A percentile compares a stretch with the other conserved stretches of the same genome.
Evolutionary conservation across 2,113 vertebrate genomes (phyloP).

Genomic region (Heteronetta atricapilla): DNA sequence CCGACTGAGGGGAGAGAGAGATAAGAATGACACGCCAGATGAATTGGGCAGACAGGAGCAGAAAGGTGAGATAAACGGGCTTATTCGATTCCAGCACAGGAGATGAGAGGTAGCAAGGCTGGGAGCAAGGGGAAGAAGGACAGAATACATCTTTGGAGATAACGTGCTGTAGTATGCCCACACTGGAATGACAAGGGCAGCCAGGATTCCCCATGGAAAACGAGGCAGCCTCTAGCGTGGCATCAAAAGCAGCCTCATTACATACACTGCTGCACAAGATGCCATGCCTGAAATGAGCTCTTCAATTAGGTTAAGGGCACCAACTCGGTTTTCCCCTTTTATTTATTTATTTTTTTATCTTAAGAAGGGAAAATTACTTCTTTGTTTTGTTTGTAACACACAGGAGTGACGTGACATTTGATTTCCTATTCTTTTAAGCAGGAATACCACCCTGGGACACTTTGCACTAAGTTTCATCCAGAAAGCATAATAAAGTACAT

Average conservation of each 20-base stretch:
- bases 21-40: neutral
- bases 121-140: neutral
- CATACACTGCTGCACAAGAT: rapidly evolving
- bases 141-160: neutral
- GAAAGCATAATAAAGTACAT: neutral
- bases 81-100: neutral
- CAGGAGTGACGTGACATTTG: neutral
- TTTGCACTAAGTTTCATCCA: neutral
- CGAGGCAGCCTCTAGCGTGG: neutral
- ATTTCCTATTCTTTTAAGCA: neutral
- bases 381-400: neutral
- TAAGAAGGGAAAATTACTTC: neutral
- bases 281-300: neutral
- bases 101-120: neutral
- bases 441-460: neutral
- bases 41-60: neutral
- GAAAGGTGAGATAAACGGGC: neutral
- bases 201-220: neutral
- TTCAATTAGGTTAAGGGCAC: neutral
- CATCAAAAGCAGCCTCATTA: neutral
- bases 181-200: neutral
- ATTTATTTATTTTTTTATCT: neutral
- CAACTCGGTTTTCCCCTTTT: neutral
- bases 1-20: neutral
- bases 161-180: rapidly evolving